Evolutionary conservation across 2,888 invertebrate species (phyloP), one percentile per base, ranked within the genome.

Genomic region (Mamestra brassicae): DNA sequence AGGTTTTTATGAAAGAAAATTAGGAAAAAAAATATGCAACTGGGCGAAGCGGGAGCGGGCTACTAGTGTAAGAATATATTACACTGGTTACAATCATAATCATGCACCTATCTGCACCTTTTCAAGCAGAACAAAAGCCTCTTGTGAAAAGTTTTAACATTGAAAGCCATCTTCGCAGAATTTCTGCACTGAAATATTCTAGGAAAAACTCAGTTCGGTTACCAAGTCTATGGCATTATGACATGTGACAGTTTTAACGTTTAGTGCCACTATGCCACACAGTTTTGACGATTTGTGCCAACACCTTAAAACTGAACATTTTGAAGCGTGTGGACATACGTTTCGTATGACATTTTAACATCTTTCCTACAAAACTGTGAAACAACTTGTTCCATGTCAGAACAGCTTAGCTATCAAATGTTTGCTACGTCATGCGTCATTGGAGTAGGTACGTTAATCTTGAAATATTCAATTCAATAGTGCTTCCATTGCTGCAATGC

Each of bases 201-300:
- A 57, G 57, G 13, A 71, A 26, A 17, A 38, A 36, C 17, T 15
- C 45, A 10, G 17, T 34, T 45, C 2, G 3, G 47, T 15, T 26
- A 71, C 3, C 7, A n/a, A 58, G 10, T n/a, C 15, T 71, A 3
- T 47, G n/a, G 10, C n/a, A 50, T 13, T 45, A 15, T 42, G 45
- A 45, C 36, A 45, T 2, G 26, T 26, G 26, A 26, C 36, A 36
- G 13, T 52, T 75, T 60, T 58, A 52, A 61, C 73, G 26, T 60
- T 61, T 26, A 8, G 13, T 34, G 47, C 10, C 13, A 26, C 26
- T 26, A 26, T 26, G 26, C 26, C 26, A 26, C 26, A 26, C 36
- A 36, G 13, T 52, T 75, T 60, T 58, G 58, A 61, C 73, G 26
- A 52, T 61, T 26, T 8, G 13, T 34, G 47, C 10, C 13, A 17